These are phyloP conservation scores for Atopsyche davidsoni DNA, from an alignment of 1,140 invertebrate genomes.

Conservation along the genomic window DNA sequence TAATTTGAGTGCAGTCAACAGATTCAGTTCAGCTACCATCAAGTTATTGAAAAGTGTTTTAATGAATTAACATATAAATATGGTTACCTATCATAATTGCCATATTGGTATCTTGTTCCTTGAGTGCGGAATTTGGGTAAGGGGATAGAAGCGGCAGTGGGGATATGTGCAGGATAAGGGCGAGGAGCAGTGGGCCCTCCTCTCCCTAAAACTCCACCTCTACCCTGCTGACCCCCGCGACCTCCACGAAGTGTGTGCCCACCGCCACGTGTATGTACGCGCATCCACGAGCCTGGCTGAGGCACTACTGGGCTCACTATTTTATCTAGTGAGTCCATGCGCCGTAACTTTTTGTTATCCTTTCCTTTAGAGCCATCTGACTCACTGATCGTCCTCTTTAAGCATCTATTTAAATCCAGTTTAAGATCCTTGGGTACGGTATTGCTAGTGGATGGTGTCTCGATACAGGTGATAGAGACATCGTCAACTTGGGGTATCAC, in stretches of 20 bases:
- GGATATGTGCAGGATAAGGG: conserved; percentile 33
- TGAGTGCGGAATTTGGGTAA: conserved; percentile 67
- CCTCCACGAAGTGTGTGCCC: conserved; percentile 27
- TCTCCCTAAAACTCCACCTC: conserved; percentile 37
- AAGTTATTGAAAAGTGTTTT: too few relatives aligned
- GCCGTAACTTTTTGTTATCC: conserved; percentile 54
- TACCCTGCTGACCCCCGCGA: conserved; percentile 33
- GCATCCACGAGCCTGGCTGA: conserved; percentile 76
- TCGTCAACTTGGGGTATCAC: conserved; percentile 32
- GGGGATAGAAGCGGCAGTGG: conserved; percentile 37
- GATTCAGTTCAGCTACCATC: too few relatives aligned
- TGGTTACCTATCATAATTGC: conserved; percentile 83
- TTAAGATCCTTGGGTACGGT: conserved; percentile 12
- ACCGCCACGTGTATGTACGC: conserved; percentile 31
- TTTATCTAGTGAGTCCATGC: conserved; percentile 71
- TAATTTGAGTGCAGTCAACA: too few relatives aligned
- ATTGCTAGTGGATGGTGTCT: conserved; percentile 10
- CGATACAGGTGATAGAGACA: conserved; percentile 1
- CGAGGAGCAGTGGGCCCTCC: conserved; percentile 35
- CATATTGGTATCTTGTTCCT: conserved; percentile 80
- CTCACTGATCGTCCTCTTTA: conserved; percentile 45
- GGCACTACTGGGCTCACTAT: conserved; percentile 90
- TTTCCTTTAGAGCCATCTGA: conserved; percentile 46
- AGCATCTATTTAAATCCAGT: conserved; percentile 19
- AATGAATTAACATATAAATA: conserved; percentile 1